These are phyloP conservation scores for Parasteatoda tepidariorum DNA, from an alignment of 1,140 invertebrate species.

Conservation along the genomic window DNA sequence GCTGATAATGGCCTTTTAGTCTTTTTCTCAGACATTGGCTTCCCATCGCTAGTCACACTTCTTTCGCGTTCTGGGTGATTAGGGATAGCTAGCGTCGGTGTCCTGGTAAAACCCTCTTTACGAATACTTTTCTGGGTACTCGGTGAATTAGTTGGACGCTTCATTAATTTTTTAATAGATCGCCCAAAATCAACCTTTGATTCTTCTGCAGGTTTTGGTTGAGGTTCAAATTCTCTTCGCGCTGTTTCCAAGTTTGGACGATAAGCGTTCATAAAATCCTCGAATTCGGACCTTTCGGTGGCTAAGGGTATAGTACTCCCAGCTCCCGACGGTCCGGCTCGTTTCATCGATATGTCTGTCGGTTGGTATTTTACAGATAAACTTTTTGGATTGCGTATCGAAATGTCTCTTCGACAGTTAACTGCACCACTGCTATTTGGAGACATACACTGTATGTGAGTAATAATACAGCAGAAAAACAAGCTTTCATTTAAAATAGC, in stretches of 20 bases:
- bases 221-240: neutral
- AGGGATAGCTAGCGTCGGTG: neutral
- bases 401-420: neutral
- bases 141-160: constrained; percentile 2
- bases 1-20: constrained; percentile 39
- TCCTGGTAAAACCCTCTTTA: constrained; percentile 32
- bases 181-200: constrained; percentile 39
- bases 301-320: constrained; percentile 34
- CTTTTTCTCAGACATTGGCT: constrained; percentile 24
- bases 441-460: constrained; percentile 41
- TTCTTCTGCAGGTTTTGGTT: constrained; percentile 2
- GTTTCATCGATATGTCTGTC: constrained; percentile 26
- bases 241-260: constrained; percentile 17
- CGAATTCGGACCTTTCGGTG: constrained; percentile 46
- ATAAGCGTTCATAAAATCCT: constrained; percentile 51
- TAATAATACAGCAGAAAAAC: no score
- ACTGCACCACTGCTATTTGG: constrained; percentile 39
- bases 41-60: constrained; percentile 28
- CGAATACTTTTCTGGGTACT: constrained; percentile 7
- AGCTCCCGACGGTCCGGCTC: constrained; percentile 6
- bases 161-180: constrained; percentile 50
- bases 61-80: constrained; percentile 15
- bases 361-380: neutral
- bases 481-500: no score
- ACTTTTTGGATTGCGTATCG: neutral